Evolutionary conservation across 2,113 vertebrate genomes (phyloP).

Genomic region (Pseudonaja textilis): DNA sequence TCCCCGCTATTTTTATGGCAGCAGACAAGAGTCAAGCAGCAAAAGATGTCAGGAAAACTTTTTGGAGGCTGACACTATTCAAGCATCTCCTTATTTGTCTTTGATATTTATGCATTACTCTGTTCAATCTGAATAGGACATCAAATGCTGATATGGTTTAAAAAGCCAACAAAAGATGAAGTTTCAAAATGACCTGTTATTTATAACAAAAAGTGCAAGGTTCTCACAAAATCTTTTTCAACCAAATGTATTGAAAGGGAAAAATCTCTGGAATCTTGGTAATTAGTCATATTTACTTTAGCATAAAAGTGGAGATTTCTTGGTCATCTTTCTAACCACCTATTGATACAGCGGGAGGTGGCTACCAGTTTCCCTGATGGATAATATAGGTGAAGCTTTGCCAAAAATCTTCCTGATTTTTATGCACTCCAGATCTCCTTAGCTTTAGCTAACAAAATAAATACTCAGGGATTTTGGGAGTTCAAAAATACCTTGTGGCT

Average conservation of each 20-base stretch:
- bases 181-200: background rate
- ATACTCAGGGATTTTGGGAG: background rate
- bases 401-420: background rate
- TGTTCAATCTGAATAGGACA: background rate
- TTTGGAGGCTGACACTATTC: background rate
- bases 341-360: background rate
- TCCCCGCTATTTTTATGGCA: too few relatives aligned
- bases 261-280: background rate
- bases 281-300: background rate
- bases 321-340: background rate
- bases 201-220: background rate
- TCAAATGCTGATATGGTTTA: background rate
- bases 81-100: background rate
- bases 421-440: background rate
- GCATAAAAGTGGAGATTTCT: background rate
- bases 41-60: too few relatives aligned
- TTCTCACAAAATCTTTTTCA: background rate
- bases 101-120: slow-evolving; percentile 27
- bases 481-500: background rate
- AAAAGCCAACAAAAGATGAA: background rate
- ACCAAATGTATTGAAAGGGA: background rate
- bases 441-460: background rate
- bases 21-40: too few relatives aligned
- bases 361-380: background rate
- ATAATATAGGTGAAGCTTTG: background rate